Evolutionary conservation across 1,140 invertebrate species (phyloP).

Genomic region (Aphelinus certus): DNA sequence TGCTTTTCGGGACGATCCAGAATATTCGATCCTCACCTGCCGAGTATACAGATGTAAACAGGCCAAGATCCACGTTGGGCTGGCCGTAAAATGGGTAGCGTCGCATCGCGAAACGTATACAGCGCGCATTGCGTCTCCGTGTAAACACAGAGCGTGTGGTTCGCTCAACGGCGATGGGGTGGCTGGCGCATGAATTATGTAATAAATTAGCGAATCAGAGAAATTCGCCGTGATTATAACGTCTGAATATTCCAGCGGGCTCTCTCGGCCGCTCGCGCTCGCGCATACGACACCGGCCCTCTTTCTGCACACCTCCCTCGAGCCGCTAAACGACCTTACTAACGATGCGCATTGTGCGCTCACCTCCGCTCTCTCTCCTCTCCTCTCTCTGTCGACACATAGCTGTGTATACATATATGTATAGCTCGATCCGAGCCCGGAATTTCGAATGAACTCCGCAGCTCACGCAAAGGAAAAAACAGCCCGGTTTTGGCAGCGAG

Average conservation of each 20-base stretch:
- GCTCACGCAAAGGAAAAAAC: too few relatives aligned
- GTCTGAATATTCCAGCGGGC: constrained; percentile 43
- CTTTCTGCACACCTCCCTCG: not conserved
- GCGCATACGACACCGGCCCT: constrained; percentile 1
- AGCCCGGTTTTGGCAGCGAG: too few relatives aligned
- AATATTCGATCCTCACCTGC: too few relatives aligned
- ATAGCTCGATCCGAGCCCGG: constrained; percentile 31
- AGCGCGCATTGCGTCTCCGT: too few relatives aligned
- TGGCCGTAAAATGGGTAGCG: too few relatives aligned
- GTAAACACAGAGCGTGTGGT: too few relatives aligned
- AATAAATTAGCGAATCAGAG: constrained; percentile 50
- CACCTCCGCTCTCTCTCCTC: not conserved
- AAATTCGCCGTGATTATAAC: constrained; percentile 43
- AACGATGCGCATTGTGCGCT: constrained; percentile 40
- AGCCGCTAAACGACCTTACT: constrained; percentile 39
- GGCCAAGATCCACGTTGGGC: too few relatives aligned
- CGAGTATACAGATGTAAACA: too few relatives aligned
- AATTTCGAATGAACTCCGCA: constrained; percentile 37
- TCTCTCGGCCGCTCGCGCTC: not conserved
- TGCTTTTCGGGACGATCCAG: too few relatives aligned
- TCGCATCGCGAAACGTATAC: too few relatives aligned
- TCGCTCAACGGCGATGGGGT: not conserved
- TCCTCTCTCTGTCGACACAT: not conserved
- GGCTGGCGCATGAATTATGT: constrained; percentile 51
- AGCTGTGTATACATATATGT: constrained; percentile 18